Base-by-base conservation (phyloP, 2,888 invertebrate species). In the Eumacrocentrus americanus region DNA sequence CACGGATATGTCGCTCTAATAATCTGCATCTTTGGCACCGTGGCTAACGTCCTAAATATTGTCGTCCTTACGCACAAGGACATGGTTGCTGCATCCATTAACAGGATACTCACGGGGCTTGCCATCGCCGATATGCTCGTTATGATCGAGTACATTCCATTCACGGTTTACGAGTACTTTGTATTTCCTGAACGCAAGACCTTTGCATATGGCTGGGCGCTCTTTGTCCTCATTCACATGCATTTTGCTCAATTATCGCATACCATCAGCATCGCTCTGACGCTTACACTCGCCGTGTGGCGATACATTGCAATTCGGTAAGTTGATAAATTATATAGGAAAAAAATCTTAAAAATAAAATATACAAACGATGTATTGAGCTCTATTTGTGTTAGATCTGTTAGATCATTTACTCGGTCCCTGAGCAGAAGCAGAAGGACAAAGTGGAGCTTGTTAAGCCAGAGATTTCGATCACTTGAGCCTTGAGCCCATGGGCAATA, bases 81-180 rank as follows among this genome's bases (percentile, higher is more conserved):
- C 75, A 86, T 94, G 84, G 87, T 89, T 12, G 85, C 87, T 57
- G 90, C 94, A 0, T 93, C 95, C 1, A 94, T 94, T 69, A 95
- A 95, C 81, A 84, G 91, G 40, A 91, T 95, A 55, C 84, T 95
- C 48, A 93, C 92, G 65, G 89, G 90, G 79, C 81, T 95, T 54
- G 95, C 95, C 0, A 90, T 93, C 0, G 91, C 94, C 1, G 95
- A 96, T 78, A 89, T 95, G 81, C 86, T 94, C 67, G 91, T 95
- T 23, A 95, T 96, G 89, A 81, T 94, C 77, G 94, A 94, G 72
- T 92, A 92, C 75, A 87, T 92, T 64, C 90, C 91, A 2, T 91
- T 89, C 74, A 87, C 88, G 3, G 84, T 88, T 53, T 89, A 90
- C 78, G 87, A 86, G 75, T 86, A 87, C 73, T 82, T 88, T 74